These are phyloP conservation scores for Grammomys dolichurus DNA, from an alignment of 2,113 vertebrate genomes.

Conservation along the genomic window DNA sequence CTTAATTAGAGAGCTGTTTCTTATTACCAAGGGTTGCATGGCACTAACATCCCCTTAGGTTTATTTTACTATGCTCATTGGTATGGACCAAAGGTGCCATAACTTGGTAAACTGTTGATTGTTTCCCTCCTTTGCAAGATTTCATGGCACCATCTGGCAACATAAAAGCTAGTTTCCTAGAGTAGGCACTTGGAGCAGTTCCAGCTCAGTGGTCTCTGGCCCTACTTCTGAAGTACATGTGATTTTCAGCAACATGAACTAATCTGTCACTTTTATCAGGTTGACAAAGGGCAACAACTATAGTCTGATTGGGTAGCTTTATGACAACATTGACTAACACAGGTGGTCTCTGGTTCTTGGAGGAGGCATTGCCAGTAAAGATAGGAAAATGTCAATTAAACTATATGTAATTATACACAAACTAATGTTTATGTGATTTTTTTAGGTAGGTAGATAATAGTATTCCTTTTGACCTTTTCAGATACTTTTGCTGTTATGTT, in stretches of 20 bases:
- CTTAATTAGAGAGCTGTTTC: not conserved
- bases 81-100: not conserved
- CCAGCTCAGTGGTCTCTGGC: not conserved
- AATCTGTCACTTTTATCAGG: not conserved
- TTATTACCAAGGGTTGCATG: not conserved
- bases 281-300: not conserved
- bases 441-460: not conserved
- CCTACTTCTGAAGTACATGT: not conserved
- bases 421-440: not conserved
- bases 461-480: not conserved
- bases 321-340: not conserved
- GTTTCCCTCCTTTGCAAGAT: not conserved
- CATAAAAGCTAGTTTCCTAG: not conserved
- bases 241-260: not conserved
- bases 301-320: not conserved
- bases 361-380: not conserved
- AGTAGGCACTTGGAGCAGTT: not conserved
- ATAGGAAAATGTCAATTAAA: not conserved
- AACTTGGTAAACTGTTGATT: not conserved
- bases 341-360: not conserved
- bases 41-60: not conserved
- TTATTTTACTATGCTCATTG: not conserved
- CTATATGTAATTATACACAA: not conserved
- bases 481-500: not conserved
- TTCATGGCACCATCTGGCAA: not conserved